Base-by-base conservation (phyloP, 2,113 vertebrate genomes). In the Catharus minimus region DNA sequence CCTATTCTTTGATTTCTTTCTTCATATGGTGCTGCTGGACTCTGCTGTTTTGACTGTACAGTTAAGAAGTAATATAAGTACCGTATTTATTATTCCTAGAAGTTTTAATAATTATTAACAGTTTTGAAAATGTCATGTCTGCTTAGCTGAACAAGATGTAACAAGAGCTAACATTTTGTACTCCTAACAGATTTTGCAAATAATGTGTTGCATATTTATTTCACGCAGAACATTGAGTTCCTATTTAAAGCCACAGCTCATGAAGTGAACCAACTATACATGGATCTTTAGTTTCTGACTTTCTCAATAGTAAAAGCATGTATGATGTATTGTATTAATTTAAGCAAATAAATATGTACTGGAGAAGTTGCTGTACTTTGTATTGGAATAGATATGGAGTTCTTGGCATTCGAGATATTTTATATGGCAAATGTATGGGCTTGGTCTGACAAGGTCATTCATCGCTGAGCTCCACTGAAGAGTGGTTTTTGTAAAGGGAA, bases 331-430 rank as follows among this genome's bases (percentile, higher is more conserved):
- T 97, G 93, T 96, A 95, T 97, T 98, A 97, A 97, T 95, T 98
- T 98, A 97, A 97, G 77, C 89, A 95, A 97, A 97, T 97, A 98
- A 97, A 97, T 52, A 83, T 6, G 10, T 93, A 87, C 76, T 71
- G 38, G 49, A 95, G 77, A 92, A 85, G 17, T 20, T 55, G 61
- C 41, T 81, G 86, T 91, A 55, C 41, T 93, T 94, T 60, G 86
- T 92, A 6, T 43, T 91, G 49, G 82, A 88, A 83, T 52, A 44
- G 32, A 68, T 41, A 17, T 49, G 47, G 58, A 83, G 19, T 30
- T 89, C 43, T 77, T 61, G 32, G 10, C 6, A 27, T 21, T 38
- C 8, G n/a, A 49, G 7, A 3, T 38, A 20, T 49, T 89, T 72
- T 52, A 55, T 13, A 41, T 3, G 49, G 6, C 38, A 86, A 78